Conservation (phyloP, 2,797 vertebrate species). For the Apodemus agrarius region DNA sequence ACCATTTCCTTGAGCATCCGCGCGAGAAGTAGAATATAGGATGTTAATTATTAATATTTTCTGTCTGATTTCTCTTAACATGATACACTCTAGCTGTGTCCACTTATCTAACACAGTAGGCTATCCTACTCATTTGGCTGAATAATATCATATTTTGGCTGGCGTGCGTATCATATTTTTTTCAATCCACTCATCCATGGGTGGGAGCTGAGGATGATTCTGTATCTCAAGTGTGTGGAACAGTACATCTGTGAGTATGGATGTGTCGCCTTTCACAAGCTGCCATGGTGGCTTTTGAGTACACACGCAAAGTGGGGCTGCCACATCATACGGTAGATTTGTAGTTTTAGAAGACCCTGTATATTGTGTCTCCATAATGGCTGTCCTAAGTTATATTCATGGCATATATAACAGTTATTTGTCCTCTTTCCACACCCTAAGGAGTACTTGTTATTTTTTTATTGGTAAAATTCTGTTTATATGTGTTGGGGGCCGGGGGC, state of each 20-base stretch:
- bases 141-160: background rate
- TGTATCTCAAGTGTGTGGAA: background rate
- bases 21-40: background rate
- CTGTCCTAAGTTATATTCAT: background rate
- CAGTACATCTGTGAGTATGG: background rate
- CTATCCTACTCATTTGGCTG: background rate
- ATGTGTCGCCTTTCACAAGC: background rate
- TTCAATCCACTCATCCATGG: background rate
- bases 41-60: background rate
- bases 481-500: background rate
- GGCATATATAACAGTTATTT: background rate
- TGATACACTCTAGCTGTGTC: background rate
- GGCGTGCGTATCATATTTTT: background rate
- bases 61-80: background rate
- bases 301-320: background rate
- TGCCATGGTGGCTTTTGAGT: background rate
- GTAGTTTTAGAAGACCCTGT: background rate
- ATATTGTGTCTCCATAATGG: background rate
- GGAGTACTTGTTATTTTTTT: background rate
- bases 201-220: background rate
- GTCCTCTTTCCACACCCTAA: background rate
- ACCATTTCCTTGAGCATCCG: too few relatives aligned
- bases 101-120: background rate
- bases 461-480: background rate
- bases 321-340: background rate